Evolutionary conservation across 1,140 invertebrate genomes (phyloP).

Genomic region (Planococcus citri): DNA sequence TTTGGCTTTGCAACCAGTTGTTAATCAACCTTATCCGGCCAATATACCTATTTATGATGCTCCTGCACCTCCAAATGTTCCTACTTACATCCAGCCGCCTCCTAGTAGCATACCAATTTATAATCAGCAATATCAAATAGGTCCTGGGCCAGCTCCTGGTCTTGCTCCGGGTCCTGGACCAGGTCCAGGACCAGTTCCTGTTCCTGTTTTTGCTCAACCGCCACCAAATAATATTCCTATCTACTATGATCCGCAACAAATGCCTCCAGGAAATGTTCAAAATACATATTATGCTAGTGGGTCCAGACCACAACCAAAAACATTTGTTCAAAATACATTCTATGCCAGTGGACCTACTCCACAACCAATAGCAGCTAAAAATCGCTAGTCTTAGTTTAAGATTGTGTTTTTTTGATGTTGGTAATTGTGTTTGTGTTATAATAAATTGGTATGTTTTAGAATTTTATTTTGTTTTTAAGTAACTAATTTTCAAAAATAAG

Average conservation of each 20-base stretch:
- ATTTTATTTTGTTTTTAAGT: too few relatives aligned
- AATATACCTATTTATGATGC: background rate
- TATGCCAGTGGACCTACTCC: background rate
- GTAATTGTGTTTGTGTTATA: too few relatives aligned
- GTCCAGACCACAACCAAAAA: too few relatives aligned
- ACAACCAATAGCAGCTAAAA: background rate
- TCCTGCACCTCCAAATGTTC: background rate
- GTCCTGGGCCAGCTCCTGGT: background rate
- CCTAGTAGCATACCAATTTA: slow-evolving; percentile 2
- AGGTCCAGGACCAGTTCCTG: background rate
- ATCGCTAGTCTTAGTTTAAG: background rate
- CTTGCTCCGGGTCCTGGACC: background rate
- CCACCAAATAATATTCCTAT: background rate
- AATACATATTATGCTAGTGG: too few relatives aligned
- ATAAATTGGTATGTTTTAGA: too few relatives aligned
- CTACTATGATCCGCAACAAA: background rate
- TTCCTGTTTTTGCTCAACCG: background rate
- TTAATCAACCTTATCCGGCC: background rate
- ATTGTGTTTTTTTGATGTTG: too few relatives aligned
- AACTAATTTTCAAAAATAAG: too few relatives aligned
- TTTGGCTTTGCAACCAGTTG: background rate
- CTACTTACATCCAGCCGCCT: background rate
- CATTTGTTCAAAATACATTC: background rate
- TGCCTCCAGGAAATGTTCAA: background rate
- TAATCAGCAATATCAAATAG: background rate